A percentile compares a stretch with the other conserved stretches of the same genome.
Evolutionary conservation across 2,888 invertebrate genomes (phyloP).

Genomic region (Dichetophora obliterata): DNA sequence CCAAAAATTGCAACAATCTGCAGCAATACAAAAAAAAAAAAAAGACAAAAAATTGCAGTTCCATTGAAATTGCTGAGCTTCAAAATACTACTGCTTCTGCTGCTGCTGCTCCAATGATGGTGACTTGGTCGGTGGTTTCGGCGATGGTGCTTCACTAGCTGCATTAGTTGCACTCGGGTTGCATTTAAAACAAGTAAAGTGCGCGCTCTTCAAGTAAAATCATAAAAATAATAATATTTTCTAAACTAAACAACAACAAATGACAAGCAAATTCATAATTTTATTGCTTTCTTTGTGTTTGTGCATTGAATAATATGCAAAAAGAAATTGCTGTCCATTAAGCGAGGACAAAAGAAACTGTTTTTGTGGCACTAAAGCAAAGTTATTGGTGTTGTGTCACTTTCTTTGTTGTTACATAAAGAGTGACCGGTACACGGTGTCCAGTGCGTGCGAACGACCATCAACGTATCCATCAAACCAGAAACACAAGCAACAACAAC

Average conservation of each 20-base stretch:
- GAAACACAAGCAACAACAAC: neutral
- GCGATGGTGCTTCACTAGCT: neutral
- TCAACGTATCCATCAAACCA: neutral
- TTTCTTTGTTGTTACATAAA: constrained; percentile 27
- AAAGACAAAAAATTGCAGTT: constrained; percentile 33
- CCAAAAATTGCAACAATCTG: constrained; percentile 43
- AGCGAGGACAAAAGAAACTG: constrained; percentile 16
- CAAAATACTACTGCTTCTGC: neutral
- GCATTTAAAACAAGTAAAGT: constrained; percentile 40
- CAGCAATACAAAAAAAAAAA: constrained; percentile 38
- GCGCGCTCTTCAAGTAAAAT: constrained; percentile 36
- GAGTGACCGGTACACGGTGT: constrained; percentile 2
- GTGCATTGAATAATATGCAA: neutral
- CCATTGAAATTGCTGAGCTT: constrained; percentile 35
- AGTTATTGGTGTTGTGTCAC: constrained; percentile 7
- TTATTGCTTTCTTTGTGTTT: neutral
- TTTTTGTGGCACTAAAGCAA: neutral
- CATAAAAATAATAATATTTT: constrained; percentile 34
- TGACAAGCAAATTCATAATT: neutral
- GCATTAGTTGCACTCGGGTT: constrained; percentile 37
- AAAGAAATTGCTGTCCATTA: neutral
- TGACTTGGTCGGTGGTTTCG: neutral
- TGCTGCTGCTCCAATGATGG: neutral
- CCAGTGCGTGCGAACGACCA: neutral
- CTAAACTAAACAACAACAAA: constrained; percentile 5